These are phyloP conservation scores for Trichonephila clavipes DNA, from an alignment of 1,140 invertebrate genomes.

Conservation along the genomic window DNA sequence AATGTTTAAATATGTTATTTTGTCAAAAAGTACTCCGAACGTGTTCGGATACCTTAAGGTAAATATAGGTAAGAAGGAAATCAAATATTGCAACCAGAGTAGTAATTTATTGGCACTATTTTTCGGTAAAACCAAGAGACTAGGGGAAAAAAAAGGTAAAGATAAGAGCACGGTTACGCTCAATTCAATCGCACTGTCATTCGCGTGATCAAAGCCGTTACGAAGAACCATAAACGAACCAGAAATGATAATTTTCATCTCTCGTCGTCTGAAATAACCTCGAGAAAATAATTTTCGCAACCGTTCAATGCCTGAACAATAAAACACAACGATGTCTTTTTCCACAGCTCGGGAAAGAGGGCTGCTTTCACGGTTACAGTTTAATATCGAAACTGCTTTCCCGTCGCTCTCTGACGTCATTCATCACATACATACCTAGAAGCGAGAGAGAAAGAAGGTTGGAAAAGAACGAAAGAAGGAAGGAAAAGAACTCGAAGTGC, in stretches of 20 bases:
- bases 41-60: no score
- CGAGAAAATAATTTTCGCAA: not conserved
- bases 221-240: not conserved
- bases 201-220: not conserved
- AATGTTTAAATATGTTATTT: no score
- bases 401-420: slow-evolving; percentile 11
- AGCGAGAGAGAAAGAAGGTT: not conserved
- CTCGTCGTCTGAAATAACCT: not conserved
- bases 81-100: no score
- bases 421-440: slow-evolving; percentile 15
- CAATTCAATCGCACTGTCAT: not conserved
- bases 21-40: no score
- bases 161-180: no score
- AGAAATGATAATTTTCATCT: not conserved
- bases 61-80: no score
- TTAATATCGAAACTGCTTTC: slow-evolving; percentile 38
- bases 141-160: no score
- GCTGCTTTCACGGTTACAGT: slow-evolving; percentile 6
- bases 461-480: not conserved
- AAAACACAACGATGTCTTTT: slow-evolving; percentile 18
- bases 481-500: not conserved
- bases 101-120: no score
- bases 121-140: no score
- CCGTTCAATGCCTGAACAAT: slow-evolving; percentile 22
- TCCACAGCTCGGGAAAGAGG: not conserved